Conservation (phyloP, 2,888 invertebrate species). For the Drosophila ezoana region DNA sequence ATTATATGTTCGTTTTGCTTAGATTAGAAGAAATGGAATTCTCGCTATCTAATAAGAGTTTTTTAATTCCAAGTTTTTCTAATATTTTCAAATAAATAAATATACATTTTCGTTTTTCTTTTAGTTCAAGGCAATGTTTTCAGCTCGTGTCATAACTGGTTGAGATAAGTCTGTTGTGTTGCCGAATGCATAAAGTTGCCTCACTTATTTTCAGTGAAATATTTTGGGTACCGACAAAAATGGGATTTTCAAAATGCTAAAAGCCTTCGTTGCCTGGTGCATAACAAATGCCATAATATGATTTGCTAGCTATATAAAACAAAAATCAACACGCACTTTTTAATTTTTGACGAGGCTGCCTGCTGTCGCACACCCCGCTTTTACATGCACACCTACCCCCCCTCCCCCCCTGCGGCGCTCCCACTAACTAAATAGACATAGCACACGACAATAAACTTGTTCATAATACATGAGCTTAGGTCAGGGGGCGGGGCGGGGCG, state of each 20-base stretch:
- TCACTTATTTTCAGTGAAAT: conserved; percentile 2
- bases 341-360: conserved; percentile 42
- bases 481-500: neutral
- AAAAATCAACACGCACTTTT: conserved; percentile 59
- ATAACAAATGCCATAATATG: conserved; percentile 75
- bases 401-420: neutral
- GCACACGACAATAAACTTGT: conserved; percentile 69
- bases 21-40: no score
- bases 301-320: conserved; percentile 65
- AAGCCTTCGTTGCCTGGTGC: conserved; percentile 33
- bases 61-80: no score
- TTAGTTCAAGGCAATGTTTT: neutral
- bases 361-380: conserved; percentile 5
- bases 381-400: neutral
- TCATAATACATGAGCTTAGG: conserved; percentile 69
- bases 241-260: conserved; percentile 50
- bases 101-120: no score
- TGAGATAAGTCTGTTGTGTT: neutral
- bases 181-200: conserved; percentile 8
- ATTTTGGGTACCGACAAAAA: conserved; percentile 33
- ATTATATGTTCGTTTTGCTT: no score
- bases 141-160: no score
- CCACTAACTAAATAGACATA: conserved; percentile 51
- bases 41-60: no score
- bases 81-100: no score